These are phyloP conservation scores for Junonia oenone DNA, from an alignment of 2,888 invertebrate genomes.

Conservation along the genomic window DNA sequence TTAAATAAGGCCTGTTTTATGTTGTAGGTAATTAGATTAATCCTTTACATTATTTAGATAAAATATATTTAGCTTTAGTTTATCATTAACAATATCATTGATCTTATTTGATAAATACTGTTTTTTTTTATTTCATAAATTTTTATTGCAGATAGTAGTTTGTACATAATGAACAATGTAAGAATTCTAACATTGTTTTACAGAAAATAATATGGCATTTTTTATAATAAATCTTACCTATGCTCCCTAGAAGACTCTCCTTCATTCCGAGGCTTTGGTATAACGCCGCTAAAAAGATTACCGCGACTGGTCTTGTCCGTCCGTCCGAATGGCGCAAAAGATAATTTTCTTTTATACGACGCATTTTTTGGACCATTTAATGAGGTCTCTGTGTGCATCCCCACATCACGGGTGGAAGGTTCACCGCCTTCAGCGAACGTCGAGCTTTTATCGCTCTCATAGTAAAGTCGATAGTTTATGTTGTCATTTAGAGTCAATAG, in stretches of 20 bases:
- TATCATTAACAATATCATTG: too few species aligned
- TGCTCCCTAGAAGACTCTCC: conserved; percentile 56
- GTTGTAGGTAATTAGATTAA: too few species aligned
- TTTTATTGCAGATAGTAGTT: too few species aligned
- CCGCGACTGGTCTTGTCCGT: conserved; percentile 45
- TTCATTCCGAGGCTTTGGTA: conserved; percentile 55
- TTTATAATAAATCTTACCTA: conserved; percentile 41
- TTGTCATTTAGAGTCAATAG: conserved; percentile 75
- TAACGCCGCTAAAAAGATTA: conserved; percentile 59
- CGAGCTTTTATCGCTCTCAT: conserved; percentile 56
- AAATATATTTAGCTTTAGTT: too few species aligned
- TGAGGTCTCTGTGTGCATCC: conserved; percentile 62
- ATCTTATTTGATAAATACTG: too few species aligned
- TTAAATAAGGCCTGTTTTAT: too few species aligned
- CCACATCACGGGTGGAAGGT: conserved; percentile 48
- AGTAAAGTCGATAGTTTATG: conserved; percentile 72
- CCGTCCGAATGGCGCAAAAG: conserved; percentile 64
- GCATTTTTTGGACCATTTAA: conserved; percentile 55
- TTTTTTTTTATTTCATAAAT: too few species aligned
- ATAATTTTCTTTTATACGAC: conserved; percentile 50
- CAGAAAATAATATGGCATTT: background rate
- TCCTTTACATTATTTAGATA: too few species aligned
- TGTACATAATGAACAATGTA: too few species aligned
- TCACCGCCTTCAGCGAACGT: conserved; percentile 55
- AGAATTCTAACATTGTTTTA: too few species aligned